Evolutionary conservation across 2,797 vertebrate genomes (phyloP).

Genomic region (Columba guinea): DNA sequence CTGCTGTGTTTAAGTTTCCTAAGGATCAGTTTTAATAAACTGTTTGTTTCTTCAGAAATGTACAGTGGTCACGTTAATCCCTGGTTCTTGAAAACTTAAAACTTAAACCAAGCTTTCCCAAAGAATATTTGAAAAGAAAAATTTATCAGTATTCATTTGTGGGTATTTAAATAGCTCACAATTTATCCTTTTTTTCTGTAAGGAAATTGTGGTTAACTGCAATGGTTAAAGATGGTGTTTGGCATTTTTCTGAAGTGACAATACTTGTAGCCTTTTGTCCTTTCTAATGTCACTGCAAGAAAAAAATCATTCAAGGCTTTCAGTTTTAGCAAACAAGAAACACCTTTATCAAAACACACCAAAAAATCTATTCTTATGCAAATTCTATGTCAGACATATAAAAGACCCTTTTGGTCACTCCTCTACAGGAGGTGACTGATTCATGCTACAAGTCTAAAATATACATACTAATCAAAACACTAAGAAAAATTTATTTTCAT

Average conservation of each 20-base stretch:
- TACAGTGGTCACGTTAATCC: background rate
- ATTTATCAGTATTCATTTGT: slow-evolving; percentile 13
- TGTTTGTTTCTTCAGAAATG: slow-evolving; percentile 53
- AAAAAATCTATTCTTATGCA: slow-evolving; percentile 68
- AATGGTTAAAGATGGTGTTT: slow-evolving; percentile 49
- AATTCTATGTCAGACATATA: slow-evolving; percentile 71
- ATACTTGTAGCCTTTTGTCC: slow-evolving; percentile 66
- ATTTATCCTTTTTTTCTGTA: slow-evolving; percentile 63
- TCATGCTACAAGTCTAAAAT: slow-evolving; percentile 61
- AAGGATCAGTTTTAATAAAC: slow-evolving; percentile 52
- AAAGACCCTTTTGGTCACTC: slow-evolving; percentile 68
- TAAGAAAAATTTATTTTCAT: slow-evolving; percentile 58
- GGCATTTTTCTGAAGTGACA: slow-evolving; percentile 4
- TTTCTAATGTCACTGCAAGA: slow-evolving; percentile 36
- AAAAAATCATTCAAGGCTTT: slow-evolving; percentile 69
- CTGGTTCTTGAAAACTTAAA: background rate
- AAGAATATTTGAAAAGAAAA: slow-evolving; percentile 36
- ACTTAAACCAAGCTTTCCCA: slow-evolving; percentile 30
- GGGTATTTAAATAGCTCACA: slow-evolving; percentile 34
- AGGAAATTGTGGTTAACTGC: slow-evolving; percentile 66
- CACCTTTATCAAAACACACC: slow-evolving; percentile 67
- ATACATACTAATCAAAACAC: slow-evolving; percentile 55
- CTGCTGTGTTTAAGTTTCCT: slow-evolving; percentile 51
- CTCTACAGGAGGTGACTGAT: slow-evolving; percentile 69
- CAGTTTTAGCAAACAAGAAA: slow-evolving; percentile 65